A percentile compares a stretch with the other conserved stretches of the same genome.
Conservation (phyloP, 2,888 invertebrate species). For the Bugula neritina region DNA sequence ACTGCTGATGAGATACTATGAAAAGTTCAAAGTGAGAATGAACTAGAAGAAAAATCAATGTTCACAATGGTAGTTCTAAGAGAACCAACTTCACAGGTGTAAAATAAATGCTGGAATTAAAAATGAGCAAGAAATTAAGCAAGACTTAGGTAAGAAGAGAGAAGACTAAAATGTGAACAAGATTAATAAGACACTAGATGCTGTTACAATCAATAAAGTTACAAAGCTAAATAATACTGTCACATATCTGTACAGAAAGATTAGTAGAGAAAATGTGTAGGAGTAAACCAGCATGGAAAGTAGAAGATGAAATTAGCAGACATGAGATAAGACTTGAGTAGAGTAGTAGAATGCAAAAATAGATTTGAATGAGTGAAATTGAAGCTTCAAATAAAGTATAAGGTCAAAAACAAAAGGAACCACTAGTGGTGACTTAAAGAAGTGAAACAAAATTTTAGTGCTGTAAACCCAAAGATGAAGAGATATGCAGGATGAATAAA, state of each 20-base stretch:
- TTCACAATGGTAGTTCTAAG: too few species aligned
- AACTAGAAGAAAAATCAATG: too few species aligned
- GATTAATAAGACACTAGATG: conserved; percentile 7
- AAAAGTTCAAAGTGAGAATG: too few species aligned
- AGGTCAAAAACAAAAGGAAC: conserved; percentile 1
- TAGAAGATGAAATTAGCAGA: not conserved
- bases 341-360: not conserved
- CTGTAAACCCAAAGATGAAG: not conserved
- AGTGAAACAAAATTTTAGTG: conserved; percentile 1
- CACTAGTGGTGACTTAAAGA: not conserved
- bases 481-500: conserved; percentile 11
- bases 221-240: conserved; percentile 7
- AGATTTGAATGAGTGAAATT: not conserved
- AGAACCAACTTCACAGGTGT: too few species aligned
- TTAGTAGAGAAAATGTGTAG: not conserved
- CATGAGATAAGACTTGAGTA: conserved; percentile 9
- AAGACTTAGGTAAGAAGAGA: too few species aligned
- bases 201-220: not conserved
- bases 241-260: not conserved
- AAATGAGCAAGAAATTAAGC: too few species aligned
- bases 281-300: conserved; percentile 10
- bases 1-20: too few species aligned
- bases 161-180: too few species aligned
- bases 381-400: conserved; percentile 8
- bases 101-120: too few species aligned